Conservation (phyloP, 1,140 invertebrate genomes). For the Pristionchus pacificus region DNA sequence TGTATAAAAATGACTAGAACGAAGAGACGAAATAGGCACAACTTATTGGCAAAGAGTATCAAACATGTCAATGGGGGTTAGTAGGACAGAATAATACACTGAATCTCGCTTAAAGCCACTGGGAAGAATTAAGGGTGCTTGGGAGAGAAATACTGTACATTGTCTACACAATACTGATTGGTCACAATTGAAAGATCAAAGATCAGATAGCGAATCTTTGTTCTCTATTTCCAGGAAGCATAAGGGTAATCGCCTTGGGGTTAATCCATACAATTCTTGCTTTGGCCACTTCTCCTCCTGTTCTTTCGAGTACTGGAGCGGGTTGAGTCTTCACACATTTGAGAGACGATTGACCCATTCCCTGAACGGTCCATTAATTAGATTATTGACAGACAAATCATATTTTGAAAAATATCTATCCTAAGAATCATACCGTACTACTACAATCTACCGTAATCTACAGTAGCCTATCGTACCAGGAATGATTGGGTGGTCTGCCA, state of each 20-base stretch:
- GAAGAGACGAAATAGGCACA: no score
- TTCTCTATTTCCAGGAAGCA: constrained; percentile 71
- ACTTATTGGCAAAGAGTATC: no score
- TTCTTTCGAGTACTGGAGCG: constrained; percentile 79
- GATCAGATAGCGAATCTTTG: constrained; percentile 33
- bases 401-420: neutral
- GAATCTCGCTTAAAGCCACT: no score
- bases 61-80: no score
- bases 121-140: neutral
- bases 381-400: constrained; percentile 65
- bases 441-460: neutral
- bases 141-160: neutral
- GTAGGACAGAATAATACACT: no score
- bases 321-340: constrained; percentile 60
- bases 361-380: constrained; percentile 84
- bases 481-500: constrained; percentile 82
- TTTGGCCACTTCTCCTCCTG: constrained; percentile 52
- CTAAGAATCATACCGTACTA: neutral
- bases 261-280: constrained; percentile 86
- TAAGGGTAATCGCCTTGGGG: constrained; percentile 80
- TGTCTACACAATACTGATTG: neutral
- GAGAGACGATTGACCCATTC: constrained; percentile 76
- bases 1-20: no score
- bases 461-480: constrained; percentile 48
- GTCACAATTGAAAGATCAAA: neutral